Evolutionary conservation across 2,797 vertebrate species (phyloP).

Genomic region (Yasuhikotakia modesta): DNA sequence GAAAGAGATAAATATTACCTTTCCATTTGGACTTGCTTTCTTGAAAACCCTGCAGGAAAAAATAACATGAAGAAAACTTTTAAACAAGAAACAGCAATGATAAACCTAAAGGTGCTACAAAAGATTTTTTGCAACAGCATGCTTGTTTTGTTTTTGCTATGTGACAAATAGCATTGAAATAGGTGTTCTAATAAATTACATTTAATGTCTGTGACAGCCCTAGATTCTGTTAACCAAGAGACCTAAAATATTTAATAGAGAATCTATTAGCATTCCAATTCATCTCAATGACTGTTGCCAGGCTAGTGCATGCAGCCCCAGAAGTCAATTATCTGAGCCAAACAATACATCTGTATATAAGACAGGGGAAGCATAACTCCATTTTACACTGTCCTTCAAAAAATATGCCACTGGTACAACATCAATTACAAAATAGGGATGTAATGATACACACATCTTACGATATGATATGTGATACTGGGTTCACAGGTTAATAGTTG

Average conservation of each 20-base stretch:
- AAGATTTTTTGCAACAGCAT: background rate
- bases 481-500: no score
- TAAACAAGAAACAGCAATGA: background rate
- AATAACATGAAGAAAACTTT: background rate
- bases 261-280: background rate
- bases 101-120: background rate
- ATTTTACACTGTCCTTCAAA: no score
- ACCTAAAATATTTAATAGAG: background rate
- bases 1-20: constrained; percentile 77
- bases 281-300: background rate
- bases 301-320: background rate
- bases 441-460: no score
- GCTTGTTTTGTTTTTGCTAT: background rate
- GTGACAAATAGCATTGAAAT: background rate
- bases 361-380: no score
- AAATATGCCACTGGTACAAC: no score
- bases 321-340: background rate
- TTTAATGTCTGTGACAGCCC: no score
- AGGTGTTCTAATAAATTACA: background rate
- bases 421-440: no score
- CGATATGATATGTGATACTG: no score
- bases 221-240: background rate
- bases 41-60: constrained; percentile 90
- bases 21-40: constrained; percentile 96
- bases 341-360: no score